phyloP scores from a whole-genome alignment of 53 echinoderm and acorn worm species.

The Pentamera pediparva region DNA sequence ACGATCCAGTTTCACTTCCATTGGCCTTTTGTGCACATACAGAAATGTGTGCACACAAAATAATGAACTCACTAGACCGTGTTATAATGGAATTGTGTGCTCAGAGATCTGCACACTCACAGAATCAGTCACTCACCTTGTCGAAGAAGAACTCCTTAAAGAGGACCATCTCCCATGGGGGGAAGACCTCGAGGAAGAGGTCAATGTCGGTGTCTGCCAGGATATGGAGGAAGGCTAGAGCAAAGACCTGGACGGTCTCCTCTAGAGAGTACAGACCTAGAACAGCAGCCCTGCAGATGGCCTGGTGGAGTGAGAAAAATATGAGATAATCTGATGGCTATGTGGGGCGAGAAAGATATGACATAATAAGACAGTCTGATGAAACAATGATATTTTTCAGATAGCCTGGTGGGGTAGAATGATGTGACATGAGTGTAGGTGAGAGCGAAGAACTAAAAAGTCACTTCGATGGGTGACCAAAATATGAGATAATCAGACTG shows the following conservation, averaged over 20 bases:
- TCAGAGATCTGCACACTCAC: not conserved
- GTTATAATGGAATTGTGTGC: not conserved
- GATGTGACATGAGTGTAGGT: too few relatives aligned
- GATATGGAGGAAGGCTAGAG: constrained; percentile 9
- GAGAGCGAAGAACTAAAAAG: too few relatives aligned
- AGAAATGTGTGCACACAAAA: not conserved
- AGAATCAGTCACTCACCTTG: not conserved
- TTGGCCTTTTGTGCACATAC: too few relatives aligned
- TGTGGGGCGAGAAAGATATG: too few relatives aligned
- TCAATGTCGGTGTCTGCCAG: not conserved
- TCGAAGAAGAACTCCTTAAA: constrained; percentile 12
- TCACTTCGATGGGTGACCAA: too few relatives aligned
- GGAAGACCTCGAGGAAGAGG: not conserved
- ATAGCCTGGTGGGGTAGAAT: too few relatives aligned
- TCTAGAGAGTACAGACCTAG: constrained; percentile 1
- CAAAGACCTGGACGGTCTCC: not conserved
- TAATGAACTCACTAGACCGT: not conserved
- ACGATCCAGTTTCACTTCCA: too few relatives aligned
- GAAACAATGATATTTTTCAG: too few relatives aligned
- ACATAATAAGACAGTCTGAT: too few relatives aligned
- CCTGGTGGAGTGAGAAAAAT: not conserved
- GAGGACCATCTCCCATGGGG: not conserved
- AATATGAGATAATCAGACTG: too few relatives aligned
- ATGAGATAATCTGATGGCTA: too few relatives aligned
- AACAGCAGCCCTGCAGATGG: constrained; percentile 7